Evolutionary conservation across 2,797 vertebrate genomes (phyloP), one percentile per base, ranked within the genome.

Genomic region (Epinephelus coioides): DNA sequence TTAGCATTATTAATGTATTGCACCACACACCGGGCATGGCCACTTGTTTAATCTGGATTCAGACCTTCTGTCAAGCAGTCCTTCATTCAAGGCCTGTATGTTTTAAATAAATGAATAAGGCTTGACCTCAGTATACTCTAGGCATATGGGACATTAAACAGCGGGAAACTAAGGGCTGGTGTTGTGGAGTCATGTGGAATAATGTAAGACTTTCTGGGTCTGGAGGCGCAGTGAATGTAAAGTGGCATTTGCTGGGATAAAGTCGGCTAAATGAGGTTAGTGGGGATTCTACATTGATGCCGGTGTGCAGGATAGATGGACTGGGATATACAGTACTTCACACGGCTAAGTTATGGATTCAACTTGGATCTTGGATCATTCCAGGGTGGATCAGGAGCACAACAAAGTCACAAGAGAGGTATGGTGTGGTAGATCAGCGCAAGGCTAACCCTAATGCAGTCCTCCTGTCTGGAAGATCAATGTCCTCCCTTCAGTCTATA

Each of bases 321-420:
- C 69, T 60, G 25, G 30, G 59, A 64, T 21, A 38, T 43, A 12
- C 8, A 63, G 27, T 13, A 47, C 19, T 69, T 38, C 19, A 21
- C 44, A 56, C 12, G 25, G 10, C 46, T 43, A 25, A 25, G 17
- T 60, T 54, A 68, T 69, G 18, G 57, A 51, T 69, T 12, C 40
- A 43, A 1, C 40, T 43, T 43, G 40, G 40, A 43, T 43, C 40
- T 12, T 12, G 40, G 40, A 43, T 43, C 40, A 43, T 43, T n/a
- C 64, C 63, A n/a, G 13, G 21, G 17, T 34, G 55, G 55, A 75
- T 15, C 46, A 49, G 15, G 34, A 55, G 18, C 27, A 34, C n/a
- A 80, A 34, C 14, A 21, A 68, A 56, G 38, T 81, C 19, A 55
- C 81, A 47, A 74, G 13, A n/a, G 46, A 57, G 8, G 62, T n/a